Conservation (phyloP, 2,113 vertebrate species). For the Percina caprodes region DNA sequence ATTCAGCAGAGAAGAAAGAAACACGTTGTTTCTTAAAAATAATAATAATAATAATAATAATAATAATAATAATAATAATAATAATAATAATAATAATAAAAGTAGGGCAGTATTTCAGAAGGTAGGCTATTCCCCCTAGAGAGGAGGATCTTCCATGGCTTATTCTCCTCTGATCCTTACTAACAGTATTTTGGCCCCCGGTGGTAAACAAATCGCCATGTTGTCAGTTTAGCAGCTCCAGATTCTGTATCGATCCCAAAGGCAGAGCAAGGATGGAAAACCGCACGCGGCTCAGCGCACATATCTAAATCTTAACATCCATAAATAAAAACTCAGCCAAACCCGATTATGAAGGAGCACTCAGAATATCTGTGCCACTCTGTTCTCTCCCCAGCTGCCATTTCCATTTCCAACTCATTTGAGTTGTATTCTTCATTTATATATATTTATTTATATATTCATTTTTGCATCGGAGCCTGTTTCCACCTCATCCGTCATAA, state of each 20-base stretch:
- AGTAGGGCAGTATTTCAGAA: background rate
- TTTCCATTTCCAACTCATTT: conserved; percentile 49
- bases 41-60: conserved; percentile 4
- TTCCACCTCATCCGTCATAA: conserved; percentile 65
- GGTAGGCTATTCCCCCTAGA: background rate
- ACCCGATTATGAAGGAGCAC: conserved; percentile 65
- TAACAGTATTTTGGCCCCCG: conserved; percentile 40
- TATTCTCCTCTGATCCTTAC: conserved; percentile 7
- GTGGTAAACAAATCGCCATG: conserved; percentile 56
- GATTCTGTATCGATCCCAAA: conserved; percentile 61
- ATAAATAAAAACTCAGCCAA: conserved; percentile 41
- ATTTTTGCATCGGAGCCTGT: conserved; percentile 35
- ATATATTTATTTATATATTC: too few relatives aligned
- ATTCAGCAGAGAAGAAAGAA: background rate
- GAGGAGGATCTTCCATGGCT: conserved; percentile 16
- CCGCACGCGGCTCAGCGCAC: conserved; percentile 54
- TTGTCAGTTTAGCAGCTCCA: conserved; percentile 61
- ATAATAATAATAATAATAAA: background rate
- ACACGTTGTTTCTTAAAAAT: background rate
- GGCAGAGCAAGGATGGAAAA: conserved; percentile 15
- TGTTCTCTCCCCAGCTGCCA: conserved; percentile 34
- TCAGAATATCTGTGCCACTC: conserved; percentile 42
- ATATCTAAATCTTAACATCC: conserved; percentile 38
- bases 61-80: background rate
- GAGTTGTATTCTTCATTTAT: conserved; percentile 41